Evolutionary conservation across 1,140 invertebrate genomes (phyloP), one percentile per base, ranked within the genome.

Genomic region (Listronotus oregonensis): DNA sequence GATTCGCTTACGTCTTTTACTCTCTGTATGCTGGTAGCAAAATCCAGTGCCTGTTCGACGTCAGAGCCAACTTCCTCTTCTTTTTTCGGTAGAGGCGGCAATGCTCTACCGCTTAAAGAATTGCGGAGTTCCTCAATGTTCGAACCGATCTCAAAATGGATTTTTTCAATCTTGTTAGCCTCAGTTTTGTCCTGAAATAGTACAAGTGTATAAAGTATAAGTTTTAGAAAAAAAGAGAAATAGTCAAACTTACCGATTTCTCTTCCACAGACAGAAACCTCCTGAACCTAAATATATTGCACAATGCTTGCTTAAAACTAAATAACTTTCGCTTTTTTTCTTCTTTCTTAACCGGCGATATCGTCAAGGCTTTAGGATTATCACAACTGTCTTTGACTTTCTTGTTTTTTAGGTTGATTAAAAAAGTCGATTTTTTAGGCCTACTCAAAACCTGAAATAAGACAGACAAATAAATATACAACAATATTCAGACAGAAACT

Each of bases 21-120:
- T 86, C 92, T 93, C 77, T 95, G 91, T 73, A 96, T 95, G 68
- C 92, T 95, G 4, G 91, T 90, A 14, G 93, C 91, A 83, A 96
- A 95, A 79, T 96, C 93, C 79, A 90, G 85, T 2, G 81, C 78
- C 1, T 79, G 67, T 17, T 79, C 73, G 12, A 80, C 83, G 12
- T 81, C 80, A 1, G 64, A 51, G 40, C 27, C 57, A 56, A 67
- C 39, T 43, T 80, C 78, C 3, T 76, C 69, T 46, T 78, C 69
- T 77, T 82, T 80, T 9, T 78, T 75, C 46, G 92, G 92, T 68
- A 95, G 79, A 3, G 93, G 92, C 8, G 92, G 93, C 59, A 95
- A 76, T 18, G 92, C 92, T 37, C 92, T 84, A 46, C 88, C 84
- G 66, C 85, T 85, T 56, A 87, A 85, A 66, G 72, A 73, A 67